phyloP scores from a whole-genome alignment of 2,113 vertebrate genomes.

The Mastomys natalensis region DNA sequence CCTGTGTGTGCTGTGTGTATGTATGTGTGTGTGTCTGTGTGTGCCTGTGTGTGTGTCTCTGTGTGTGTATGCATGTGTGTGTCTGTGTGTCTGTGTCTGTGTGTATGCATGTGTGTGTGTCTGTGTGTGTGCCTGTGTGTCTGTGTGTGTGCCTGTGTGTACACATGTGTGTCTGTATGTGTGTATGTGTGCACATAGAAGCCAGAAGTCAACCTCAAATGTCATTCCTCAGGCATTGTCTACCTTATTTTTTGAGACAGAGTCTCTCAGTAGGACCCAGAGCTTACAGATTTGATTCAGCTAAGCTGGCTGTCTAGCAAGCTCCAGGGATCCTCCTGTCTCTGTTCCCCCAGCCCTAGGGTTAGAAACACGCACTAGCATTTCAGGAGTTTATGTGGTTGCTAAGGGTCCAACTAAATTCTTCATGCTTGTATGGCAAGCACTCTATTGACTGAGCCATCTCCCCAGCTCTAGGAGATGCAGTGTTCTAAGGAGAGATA shows the following conservation, averaged over 20 bases:
- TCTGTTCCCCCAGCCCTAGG: neutral
- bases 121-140: no score
- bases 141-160: neutral
- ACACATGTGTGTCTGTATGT: neutral
- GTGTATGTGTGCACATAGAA: rapidly evolving
- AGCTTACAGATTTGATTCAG: neutral
- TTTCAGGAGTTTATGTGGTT: neutral
- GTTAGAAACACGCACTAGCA: neutral
- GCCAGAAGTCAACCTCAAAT: neutral
- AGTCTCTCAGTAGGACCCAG: neutral
- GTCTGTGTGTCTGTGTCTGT: no score
- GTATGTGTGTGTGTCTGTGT: no score
- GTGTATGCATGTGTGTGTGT: no score
- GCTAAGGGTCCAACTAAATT: neutral
- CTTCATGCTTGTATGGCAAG: neutral
- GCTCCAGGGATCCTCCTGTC: neutral
- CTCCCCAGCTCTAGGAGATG: neutral
- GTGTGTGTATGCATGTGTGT: no score
- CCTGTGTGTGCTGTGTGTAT: no score
- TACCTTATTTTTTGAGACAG: neutral
- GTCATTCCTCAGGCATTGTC: neutral
- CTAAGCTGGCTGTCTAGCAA: neutral
- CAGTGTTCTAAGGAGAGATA: neutral
- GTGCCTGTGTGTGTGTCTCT: no score
- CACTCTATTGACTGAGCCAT: no score